Base-by-base conservation (phyloP, 1,140 invertebrate genomes). In the Trichonephila clavipes region DNA sequence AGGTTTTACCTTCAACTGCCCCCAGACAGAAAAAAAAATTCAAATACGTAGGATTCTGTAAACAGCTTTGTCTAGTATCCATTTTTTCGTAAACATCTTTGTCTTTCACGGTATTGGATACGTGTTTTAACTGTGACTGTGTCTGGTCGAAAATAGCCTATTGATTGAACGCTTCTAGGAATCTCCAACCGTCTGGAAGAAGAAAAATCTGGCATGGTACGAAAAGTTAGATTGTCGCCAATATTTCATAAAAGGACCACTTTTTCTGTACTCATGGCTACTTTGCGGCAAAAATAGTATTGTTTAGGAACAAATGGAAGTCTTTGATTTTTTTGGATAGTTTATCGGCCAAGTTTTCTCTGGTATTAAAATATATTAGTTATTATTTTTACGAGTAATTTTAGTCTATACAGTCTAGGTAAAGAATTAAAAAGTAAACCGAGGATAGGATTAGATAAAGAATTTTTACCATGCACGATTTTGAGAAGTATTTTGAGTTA, bases 51-150 rank as follows among this genome's bases (percentile, higher is more conserved):
- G 28, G 34, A 77, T 77, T 77, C 7, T 19, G 28, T 77, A 77
- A 77, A 77, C 72, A 77, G 72, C 72, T 77, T 77, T 77, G 72
- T 77, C 72, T 77, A 28, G 72, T 69, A 69, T 51, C 66, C n/a
- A 21, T 24, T 69, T 69, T 69, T 69, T 69, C 24, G n/a, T 69
- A 69, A 69, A 69, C 66, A 69, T 24, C 24, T 24, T 69, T 69
- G 24, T 24, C 66, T 69, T 51, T 3, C 10, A 51, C 8, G 51
- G 0, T 51, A 51, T 12, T 51, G 51, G 51, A 51, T 51, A 5
- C 51, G 7, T 28, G 66, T 69, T 24, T 69, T 24, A 40, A 40
- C 14, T 77, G 72, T 77, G 28, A 77, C 34, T 18, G 72, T 40
- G 72, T 77, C 72, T 77, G 72, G 72, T 28, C 12, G 72, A 77